Evolutionary conservation across 2,113 vertebrate species (phyloP).

Genomic region (Dicrurus megarhynchus): DNA sequence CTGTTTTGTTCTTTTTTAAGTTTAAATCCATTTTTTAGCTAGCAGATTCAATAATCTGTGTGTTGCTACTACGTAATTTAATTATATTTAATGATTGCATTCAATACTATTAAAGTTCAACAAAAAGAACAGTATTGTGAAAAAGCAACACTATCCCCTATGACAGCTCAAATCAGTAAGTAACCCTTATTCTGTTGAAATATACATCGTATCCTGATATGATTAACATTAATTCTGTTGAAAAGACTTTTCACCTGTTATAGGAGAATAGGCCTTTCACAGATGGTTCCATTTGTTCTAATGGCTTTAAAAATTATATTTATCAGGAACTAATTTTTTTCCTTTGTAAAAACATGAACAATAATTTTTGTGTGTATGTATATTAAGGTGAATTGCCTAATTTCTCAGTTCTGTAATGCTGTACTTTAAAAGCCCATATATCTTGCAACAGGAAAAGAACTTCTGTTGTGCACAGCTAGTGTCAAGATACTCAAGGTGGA

Average conservation of each 20-base stretch:
- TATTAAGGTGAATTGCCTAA: constrained; percentile 26
- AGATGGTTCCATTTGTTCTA: constrained; percentile 23
- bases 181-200: constrained; percentile 7
- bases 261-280: constrained; percentile 32
- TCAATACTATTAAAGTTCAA: background rate
- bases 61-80: background rate
- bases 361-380: background rate
- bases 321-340: constrained; percentile 14
- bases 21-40: background rate
- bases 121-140: background rate
- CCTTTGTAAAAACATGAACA: background rate
- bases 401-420: constrained; percentile 21
- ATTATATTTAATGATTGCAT: background rate
- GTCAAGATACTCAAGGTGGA: background rate
- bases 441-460: background rate
- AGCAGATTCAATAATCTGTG: background rate
- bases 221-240: constrained; percentile 52
- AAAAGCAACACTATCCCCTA: background rate
- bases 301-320: constrained; percentile 37
- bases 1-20: background rate
- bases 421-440: background rate
- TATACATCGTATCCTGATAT: background rate
- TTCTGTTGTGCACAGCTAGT: background rate
- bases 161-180: constrained; percentile 12
- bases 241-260: constrained; percentile 28